phyloP scores from a whole-genome alignment of 2,113 vertebrate genomes.

The Zootoca vivipara region DNA sequence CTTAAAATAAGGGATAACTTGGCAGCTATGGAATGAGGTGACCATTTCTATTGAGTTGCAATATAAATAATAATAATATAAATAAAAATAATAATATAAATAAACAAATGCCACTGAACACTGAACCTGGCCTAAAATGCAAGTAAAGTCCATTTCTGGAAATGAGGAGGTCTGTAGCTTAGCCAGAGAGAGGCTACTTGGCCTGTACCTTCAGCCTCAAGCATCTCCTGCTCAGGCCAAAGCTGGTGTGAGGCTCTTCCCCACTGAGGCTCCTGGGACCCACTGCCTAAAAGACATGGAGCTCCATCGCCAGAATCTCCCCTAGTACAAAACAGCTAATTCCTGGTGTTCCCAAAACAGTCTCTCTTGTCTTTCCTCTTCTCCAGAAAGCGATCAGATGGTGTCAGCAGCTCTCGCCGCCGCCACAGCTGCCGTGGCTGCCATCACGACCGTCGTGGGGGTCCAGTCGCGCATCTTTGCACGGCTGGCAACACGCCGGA shows the following conservation, averaged over 20 bases:
- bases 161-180: neutral
- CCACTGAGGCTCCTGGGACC: no score
- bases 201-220: neutral
- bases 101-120: no score
- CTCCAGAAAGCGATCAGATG: neutral
- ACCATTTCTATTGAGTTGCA: no score
- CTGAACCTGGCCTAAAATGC: no score
- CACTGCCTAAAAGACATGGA: no score
- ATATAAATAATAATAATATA: no score
- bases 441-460: neutral
- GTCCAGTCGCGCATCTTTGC: constrained; percentile 13
- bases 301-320: neutral
- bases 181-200: neutral
- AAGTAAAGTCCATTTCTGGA: neutral
- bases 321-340: neutral
- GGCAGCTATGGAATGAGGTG: no score
- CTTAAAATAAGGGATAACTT: no score
- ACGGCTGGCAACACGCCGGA: constrained; percentile 5
- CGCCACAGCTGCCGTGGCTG: constrained; percentile 1
- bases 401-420: neutral
- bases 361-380: no score
- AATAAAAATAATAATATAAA: no score
- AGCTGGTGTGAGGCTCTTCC: no score
- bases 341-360: neutral
- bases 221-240: no score